Percentiles rank a stretch among this genome's conserved stretches.
Conservation (phyloP, 2,113 vertebrate genomes). For the Poecilia latipinna region DNA sequence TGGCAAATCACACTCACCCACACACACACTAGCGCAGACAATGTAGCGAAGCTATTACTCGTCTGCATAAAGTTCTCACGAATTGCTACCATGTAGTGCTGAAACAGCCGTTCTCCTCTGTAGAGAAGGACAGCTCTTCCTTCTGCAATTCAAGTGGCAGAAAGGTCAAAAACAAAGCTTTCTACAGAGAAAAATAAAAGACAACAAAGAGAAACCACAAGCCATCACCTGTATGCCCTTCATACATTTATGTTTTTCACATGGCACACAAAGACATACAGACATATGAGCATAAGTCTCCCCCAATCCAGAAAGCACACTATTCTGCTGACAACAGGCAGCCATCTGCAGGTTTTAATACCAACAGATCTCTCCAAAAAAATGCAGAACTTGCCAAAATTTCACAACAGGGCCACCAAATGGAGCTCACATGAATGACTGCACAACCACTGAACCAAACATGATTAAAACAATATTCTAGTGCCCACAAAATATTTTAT, state of each 20-base stretch:
- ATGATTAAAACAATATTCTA: slow-evolving; percentile 14
- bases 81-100: slow-evolving; percentile 29
- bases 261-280: slow-evolving; percentile 18
- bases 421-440: slow-evolving; percentile 43
- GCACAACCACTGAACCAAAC: slow-evolving; percentile 42
- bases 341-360: slow-evolving; percentile 60
- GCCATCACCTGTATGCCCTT: slow-evolving; percentile 34
- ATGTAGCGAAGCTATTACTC: slow-evolving; percentile 14
- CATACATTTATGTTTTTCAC: slow-evolving; percentile 9
- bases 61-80: slow-evolving; percentile 48
- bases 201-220: slow-evolving; percentile 27
- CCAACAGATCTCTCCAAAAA: slow-evolving; percentile 43
- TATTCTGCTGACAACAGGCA: slow-evolving; percentile 52
- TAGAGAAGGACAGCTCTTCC: slow-evolving; percentile 30
- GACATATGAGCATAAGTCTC: slow-evolving; percentile 47
- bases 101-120: slow-evolving; percentile 24
- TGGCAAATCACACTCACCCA: slow-evolving; percentile 52
- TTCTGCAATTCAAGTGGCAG: slow-evolving; percentile 47
- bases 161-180: slow-evolving; percentile 20
- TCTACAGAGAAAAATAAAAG: slow-evolving; percentile 10
- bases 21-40: slow-evolving; percentile 26
- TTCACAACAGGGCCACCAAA: slow-evolving; percentile 38
- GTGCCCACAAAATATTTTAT: slow-evolving; percentile 11
- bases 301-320: slow-evolving; percentile 39
- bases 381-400: slow-evolving; percentile 44